A percentile compares a stretch with the other conserved stretches of the same genome.
Conservation (phyloP, 2,888 invertebrate genomes). For the Nasonovia ribisnigri region DNA sequence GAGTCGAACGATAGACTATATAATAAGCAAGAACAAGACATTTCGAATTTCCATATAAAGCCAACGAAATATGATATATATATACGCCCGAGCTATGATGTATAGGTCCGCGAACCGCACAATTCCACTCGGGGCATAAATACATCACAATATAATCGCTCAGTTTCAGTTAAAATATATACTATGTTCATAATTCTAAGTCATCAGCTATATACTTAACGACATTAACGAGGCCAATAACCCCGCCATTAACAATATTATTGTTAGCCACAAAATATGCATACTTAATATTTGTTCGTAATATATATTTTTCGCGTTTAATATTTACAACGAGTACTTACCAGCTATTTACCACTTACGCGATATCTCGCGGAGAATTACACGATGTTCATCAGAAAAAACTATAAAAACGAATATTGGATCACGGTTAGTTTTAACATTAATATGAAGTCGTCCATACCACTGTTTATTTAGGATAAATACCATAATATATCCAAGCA, state of each 20-base stretch:
- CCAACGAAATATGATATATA: conserved; percentile 32
- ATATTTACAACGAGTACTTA: neutral
- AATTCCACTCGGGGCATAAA: conserved; percentile 8
- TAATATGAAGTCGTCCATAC: neutral
- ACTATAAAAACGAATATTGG: neutral
- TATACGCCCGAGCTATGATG: neutral
- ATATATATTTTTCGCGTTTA: neutral
- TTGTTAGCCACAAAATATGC: neutral
- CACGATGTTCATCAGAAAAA: neutral
- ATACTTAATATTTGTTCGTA: neutral
- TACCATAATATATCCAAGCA: neutral
- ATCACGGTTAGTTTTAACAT: neutral
- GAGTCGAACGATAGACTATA: neutral
- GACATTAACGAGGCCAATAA: conserved; percentile 9
- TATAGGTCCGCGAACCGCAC: neutral
- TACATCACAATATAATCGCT: conserved; percentile 28
- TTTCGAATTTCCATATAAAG: neutral
- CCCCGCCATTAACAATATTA: neutral
- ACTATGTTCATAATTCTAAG: conserved; percentile 15
- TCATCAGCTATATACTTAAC: neutral
- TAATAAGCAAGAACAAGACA: neutral
- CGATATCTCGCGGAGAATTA: neutral
- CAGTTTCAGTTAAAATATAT: neutral
- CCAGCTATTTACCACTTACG: neutral
- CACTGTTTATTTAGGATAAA: neutral